Evolutionary conservation across 2,888 invertebrate genomes (phyloP).

Genomic region (Caenorhabditis imperialis): DNA sequence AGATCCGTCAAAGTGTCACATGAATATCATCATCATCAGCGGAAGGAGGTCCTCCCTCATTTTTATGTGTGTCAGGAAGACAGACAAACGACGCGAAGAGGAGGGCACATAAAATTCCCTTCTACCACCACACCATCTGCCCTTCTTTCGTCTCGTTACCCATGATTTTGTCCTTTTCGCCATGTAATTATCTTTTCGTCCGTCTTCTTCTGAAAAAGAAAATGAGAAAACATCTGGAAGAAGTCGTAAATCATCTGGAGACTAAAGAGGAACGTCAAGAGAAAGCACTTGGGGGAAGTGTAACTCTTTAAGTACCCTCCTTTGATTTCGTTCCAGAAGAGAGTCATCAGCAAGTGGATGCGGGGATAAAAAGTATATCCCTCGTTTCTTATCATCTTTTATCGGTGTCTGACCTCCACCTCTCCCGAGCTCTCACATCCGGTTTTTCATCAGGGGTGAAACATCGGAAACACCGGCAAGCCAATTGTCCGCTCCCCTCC

Average conservation of each 20-base stretch:
- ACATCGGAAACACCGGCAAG: slow-evolving; percentile 23
- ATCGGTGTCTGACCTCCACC: slow-evolving; percentile 44
- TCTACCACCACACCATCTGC: slow-evolving; percentile 23
- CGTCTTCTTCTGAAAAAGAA: slow-evolving; percentile 1
- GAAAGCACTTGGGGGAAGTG: slow-evolving; percentile 7
- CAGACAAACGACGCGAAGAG: not conserved
- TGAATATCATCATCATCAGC: slow-evolving; percentile 37
- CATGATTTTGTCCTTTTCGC: slow-evolving; percentile 11
- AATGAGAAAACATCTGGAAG: slow-evolving; percentile 12
- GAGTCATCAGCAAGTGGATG: slow-evolving; percentile 8
- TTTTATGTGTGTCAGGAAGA: slow-evolving; percentile 1
- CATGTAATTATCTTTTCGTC: not conserved
- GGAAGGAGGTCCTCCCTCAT: not conserved
- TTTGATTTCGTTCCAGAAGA: not conserved
- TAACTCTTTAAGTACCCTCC: not conserved
- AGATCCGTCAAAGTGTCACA: slow-evolving; percentile 50
- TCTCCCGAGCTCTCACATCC: slow-evolving; percentile 8
- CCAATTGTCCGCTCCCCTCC: slow-evolving; percentile 19
- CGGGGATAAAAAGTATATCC: not conserved
- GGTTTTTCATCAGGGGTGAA: slow-evolving; percentile 27
- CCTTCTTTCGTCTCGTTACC: not conserved
- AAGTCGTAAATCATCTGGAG: slow-evolving; percentile 3
- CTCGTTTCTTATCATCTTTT: slow-evolving; percentile 35
- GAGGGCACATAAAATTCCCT: slow-evolving; percentile 28
- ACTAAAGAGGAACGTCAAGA: no score